Evolutionary conservation across 2,888 invertebrate genomes (phyloP).

Genomic region (Omphaloscelis lunosa): DNA sequence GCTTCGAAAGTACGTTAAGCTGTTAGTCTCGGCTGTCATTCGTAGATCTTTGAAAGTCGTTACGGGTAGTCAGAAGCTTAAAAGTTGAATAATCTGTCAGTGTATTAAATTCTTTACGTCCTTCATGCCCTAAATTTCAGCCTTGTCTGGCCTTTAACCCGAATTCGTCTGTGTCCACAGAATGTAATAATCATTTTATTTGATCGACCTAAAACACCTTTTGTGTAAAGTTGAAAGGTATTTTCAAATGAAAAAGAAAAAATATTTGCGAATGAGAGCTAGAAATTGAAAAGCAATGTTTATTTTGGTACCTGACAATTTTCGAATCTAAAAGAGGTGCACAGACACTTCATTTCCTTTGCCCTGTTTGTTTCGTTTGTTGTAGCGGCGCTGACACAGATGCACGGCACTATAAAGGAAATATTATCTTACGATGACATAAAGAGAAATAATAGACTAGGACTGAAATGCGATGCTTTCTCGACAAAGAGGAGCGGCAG

Average conservation of each 20-base stretch:
- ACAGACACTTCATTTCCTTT: slow-evolving; percentile 42
- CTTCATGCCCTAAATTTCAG: slow-evolving; percentile 19
- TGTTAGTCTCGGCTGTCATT: neutral
- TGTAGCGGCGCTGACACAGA: slow-evolving; percentile 20
- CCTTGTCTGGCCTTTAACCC: slow-evolving; percentile 47
- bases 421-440: slow-evolving; percentile 48
- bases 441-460: slow-evolving; percentile 20
- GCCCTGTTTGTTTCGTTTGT: slow-evolving; percentile 40
- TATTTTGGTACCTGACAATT: neutral
- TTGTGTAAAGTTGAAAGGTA: neutral
- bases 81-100: slow-evolving; percentile 5
- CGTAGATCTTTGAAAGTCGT: neutral
- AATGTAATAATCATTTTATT: slow-evolving; percentile 36
- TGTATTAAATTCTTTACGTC: slow-evolving; percentile 15
- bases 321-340: slow-evolving; percentile 21
- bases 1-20: neutral
- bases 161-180: slow-evolving; percentile 21
- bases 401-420: slow-evolving; percentile 26
- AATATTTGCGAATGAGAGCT: neutral
- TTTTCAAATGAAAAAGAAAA: neutral
- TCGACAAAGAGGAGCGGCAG: neutral
- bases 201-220: slow-evolving; percentile 5
- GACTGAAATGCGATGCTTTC: slow-evolving; percentile 37
- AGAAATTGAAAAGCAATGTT: slow-evolving; percentile 11
- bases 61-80: neutral